phyloP scores from a whole-genome alignment of 2,113 vertebrate species.

The Cheirogaleus medius region DNA sequence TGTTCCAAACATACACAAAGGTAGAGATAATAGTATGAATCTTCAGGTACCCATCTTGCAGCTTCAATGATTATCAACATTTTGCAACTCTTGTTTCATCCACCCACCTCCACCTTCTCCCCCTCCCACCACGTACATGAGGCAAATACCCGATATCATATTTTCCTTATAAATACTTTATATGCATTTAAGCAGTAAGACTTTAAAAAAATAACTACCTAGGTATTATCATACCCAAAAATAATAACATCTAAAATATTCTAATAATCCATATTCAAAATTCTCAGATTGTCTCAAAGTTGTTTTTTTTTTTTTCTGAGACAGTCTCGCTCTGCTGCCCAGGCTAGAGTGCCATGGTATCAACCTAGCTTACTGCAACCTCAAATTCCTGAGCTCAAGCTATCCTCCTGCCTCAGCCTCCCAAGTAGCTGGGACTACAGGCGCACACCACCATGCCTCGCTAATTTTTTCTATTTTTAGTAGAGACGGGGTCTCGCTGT shows the following conservation, averaged over 20 bases:
- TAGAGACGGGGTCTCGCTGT: too few species aligned
- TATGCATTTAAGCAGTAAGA: neutral
- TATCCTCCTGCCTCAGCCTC: too few species aligned
- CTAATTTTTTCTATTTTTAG: too few species aligned
- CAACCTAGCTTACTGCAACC: too few species aligned
- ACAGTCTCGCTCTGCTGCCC: too few species aligned
- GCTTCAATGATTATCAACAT: neutral
- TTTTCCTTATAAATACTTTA: neutral
- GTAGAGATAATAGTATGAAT: neutral
- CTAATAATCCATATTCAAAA: neutral
- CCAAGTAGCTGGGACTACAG: too few species aligned
- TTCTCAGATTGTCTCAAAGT: neutral
- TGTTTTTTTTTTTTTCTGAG: neutral
- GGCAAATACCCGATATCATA: neutral
- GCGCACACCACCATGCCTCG: too few species aligned
- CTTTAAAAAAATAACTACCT: neutral
- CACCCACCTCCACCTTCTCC: neutral
- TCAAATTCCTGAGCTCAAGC: too few species aligned
- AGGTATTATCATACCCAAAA: neutral
- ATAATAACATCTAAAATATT: neutral
- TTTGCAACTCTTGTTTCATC: neutral
- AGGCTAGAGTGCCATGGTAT: too few species aligned
- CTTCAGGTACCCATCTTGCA: neutral
- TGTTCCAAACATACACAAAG: neutral
- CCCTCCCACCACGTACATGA: neutral